These are phyloP conservation scores for Stichopus chloronotus DNA, from an alignment of 35 echinoderm and acorn worm species.

Conservation along the genomic window DNA sequence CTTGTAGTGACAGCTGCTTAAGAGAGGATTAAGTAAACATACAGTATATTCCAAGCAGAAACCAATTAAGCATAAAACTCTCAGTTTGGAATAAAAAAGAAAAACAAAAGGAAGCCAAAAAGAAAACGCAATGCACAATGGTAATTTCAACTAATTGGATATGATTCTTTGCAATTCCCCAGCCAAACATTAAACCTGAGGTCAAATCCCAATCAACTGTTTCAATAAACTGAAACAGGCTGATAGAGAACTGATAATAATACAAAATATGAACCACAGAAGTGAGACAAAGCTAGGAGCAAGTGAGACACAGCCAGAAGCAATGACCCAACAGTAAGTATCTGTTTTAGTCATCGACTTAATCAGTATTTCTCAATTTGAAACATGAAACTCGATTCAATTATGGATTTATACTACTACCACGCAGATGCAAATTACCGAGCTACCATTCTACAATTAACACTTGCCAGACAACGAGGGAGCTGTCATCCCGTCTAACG, in stretches of 20 bases:
- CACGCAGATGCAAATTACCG: background rate
- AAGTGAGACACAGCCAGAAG: background rate
- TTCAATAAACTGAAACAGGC: background rate
- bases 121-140: background rate
- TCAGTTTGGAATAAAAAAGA: background rate
- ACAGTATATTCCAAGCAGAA: no score
- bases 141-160: background rate
- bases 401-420: background rate
- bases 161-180: background rate
- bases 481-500: background rate
- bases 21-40: no score
- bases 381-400: slow-evolving; percentile 12
- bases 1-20: no score
- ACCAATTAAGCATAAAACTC: no score
- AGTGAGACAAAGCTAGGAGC: background rate
- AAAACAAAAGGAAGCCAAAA: background rate
- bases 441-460: background rate
- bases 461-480: background rate
- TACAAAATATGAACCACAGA: background rate
- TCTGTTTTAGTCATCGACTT: slow-evolving; percentile 10
- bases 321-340: background rate
- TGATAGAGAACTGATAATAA: background rate
- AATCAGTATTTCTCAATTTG: slow-evolving; percentile 25
- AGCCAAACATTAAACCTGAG: background rate
- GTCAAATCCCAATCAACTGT: background rate